phyloP scores from a whole-genome alignment of 2,113 vertebrate genomes.

The Drymodes brunneopygia region DNA sequence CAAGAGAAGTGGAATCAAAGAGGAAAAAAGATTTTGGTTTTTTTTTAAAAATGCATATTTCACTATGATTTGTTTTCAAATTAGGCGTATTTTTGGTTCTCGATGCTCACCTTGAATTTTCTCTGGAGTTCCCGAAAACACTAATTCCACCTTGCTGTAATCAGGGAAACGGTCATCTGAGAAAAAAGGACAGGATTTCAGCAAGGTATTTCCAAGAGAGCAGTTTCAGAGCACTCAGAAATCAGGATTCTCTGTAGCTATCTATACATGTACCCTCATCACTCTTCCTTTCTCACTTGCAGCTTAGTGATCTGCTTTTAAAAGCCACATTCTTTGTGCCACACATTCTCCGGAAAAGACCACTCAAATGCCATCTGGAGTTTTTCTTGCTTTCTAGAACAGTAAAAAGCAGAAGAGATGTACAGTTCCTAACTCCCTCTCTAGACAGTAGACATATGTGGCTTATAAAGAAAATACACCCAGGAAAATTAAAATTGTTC shows the following conservation, averaged over 20 bases:
- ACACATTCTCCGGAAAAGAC: not conserved
- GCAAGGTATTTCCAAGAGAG: not conserved
- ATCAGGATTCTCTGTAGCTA: not conserved
- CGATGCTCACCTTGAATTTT: slow-evolving; percentile 82
- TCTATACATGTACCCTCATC: not conserved
- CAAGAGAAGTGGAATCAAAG: not conserved
- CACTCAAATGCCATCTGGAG: not conserved
- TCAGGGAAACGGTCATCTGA: slow-evolving; percentile 90
- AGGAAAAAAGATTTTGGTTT: not conserved
- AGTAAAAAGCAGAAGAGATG: not conserved
- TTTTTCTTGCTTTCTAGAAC: not conserved
- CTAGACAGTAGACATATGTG: not conserved
- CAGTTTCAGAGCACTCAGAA: not conserved
- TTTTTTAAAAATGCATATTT: rapidly evolving
- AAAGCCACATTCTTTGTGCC: not conserved
- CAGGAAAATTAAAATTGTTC: not conserved
- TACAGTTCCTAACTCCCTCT: not conserved
- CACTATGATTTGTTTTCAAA: not conserved
- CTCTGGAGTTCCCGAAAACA: slow-evolving; percentile 91
- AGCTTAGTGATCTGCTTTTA: not conserved
- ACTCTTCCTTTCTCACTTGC: not conserved
- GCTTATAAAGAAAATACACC: not conserved
- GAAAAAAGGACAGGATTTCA: slow-evolving; percentile 44
- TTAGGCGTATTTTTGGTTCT: not conserved
- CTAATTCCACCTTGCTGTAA: slow-evolving; percentile 87